Evolutionary conservation across 2,888 invertebrate species (phyloP), one percentile per base, ranked within the genome.

Genomic region (Gnatocerus cornutus): DNA sequence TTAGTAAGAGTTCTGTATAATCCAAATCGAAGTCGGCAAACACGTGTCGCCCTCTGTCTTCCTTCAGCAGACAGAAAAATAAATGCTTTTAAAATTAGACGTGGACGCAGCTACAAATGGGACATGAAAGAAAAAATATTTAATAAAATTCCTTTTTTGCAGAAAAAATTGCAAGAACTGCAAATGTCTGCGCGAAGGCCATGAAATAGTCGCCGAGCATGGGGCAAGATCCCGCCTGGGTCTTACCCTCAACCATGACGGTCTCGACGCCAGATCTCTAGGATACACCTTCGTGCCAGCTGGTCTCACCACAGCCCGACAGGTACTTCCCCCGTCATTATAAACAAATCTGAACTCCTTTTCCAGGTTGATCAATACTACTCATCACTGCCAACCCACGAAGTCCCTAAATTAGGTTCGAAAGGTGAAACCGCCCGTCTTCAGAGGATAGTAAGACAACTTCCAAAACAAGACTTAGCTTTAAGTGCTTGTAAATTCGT

Each of bases 141-240:
- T n/a, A n/a, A n/a, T n/a, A n/a, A n/a, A n/a, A n/a, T n/a, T n/a
- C n/a, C n/a, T n/a, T n/a, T n/a, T 89, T 90, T 0, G 4, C 89
- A 98, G 97, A 85, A 97, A 97, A 87, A 95, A 95, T 61, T 98
- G 97, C 87, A 92, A 91, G 82, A 92, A 93, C 73, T 98, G 98
- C 87, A 96, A 96, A 82, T 98, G 97, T 85, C 91, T 95, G 29
- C 89, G 96, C 55, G 94, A 97, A 79, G 89, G 90, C 68, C 98
- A 98, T 86, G 96, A 96, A 79, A 91, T 97, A 73, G 73, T 82
- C 8, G 80, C 82, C 7, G 84, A 84, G 74, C 83, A 84, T 74
- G 84, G 84, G 3, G 85, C 85, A 45, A 77, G 81, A 68, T 78
- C 84, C 30, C 77, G 85, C 41, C 69, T 85, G 59, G 84, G 84